Evolutionary conservation across 37 sponge, comb jelly and placozoan species (phyloP).

Genomic region (Bolinopsis microptera): DNA sequence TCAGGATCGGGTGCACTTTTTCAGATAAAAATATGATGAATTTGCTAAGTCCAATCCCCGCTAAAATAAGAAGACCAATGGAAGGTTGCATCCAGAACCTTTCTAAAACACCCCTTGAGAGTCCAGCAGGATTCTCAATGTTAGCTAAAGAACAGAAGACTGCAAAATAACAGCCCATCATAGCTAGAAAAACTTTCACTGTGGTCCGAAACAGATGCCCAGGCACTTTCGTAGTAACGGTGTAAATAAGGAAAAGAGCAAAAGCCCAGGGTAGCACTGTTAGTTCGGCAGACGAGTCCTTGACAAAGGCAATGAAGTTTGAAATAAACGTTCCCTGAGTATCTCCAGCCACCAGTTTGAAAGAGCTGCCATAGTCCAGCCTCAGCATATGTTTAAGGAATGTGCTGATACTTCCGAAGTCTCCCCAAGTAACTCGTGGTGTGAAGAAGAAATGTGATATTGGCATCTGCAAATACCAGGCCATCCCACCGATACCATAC

Average conservation of each 20-base stretch:
- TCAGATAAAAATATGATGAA: neutral
- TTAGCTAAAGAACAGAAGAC: constrained; percentile 52
- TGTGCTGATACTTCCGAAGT: constrained; percentile 11
- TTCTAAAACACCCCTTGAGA: constrained; percentile 33
- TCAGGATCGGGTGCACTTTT: neutral
- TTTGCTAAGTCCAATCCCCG: constrained; percentile 25
- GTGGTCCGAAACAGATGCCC: too few relatives aligned
- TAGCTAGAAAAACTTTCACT: neutral
- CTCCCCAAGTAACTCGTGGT: constrained; percentile 56
- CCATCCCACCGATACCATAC: constrained; percentile 13
- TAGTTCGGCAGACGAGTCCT: constrained; percentile 48
- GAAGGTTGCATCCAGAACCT: constrained; percentile 64
- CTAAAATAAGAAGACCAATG: constrained; percentile 15
- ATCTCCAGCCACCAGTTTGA: constrained; percentile 25
- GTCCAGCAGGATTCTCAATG: neutral
- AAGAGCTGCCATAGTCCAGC: constrained; percentile 45
- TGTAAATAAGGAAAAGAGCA: neutral
- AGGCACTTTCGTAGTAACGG: neutral
- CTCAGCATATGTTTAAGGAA: constrained; percentile 34
- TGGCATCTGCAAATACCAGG: constrained; percentile 61
- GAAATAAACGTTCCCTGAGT: constrained; percentile 18
- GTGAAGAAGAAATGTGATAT: constrained; percentile 36
- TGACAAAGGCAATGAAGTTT: constrained; percentile 42
- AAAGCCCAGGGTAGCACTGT: neutral
- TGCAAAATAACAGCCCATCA: constrained; percentile 61